Conservation (phyloP, 2,113 vertebrate genomes). For the Tragelaphus strepsiceros region DNA sequence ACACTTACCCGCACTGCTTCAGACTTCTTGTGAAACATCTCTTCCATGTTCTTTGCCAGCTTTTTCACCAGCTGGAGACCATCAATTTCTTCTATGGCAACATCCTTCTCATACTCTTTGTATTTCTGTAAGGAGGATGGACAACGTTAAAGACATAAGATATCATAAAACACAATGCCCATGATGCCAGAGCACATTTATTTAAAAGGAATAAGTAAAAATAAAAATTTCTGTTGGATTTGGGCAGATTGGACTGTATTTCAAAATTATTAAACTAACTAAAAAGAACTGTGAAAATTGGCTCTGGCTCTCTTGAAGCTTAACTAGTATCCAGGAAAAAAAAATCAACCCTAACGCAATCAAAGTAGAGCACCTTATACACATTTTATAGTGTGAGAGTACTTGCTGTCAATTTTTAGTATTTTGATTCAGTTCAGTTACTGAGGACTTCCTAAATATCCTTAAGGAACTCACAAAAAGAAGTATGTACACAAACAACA, state of each 20-base stretch:
- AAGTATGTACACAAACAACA: neutral
- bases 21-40: constrained; percentile 98
- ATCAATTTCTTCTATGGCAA: constrained; percentile 95
- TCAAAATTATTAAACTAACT: constrained; percentile 3
- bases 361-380: neutral
- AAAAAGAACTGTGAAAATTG: neutral
- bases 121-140: constrained; percentile 88
- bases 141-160: neutral
- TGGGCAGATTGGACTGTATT: neutral
- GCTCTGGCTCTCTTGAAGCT: neutral
- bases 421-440: neutral
- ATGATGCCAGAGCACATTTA: neutral
- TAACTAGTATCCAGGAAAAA: neutral
- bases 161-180: neutral
- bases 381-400: neutral
- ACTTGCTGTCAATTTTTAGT: neutral
- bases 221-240: neutral
- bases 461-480: neutral
- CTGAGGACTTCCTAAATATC: neutral
- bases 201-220: neutral
- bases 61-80: constrained; percentile 95
- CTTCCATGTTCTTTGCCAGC: constrained; percentile 96
- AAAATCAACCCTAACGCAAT: neutral
- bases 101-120: constrained; percentile 96
- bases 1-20: constrained; percentile 92